Evolutionary conservation across 1,140 invertebrate genomes (phyloP), one percentile per base, ranked within the genome.

Genomic region (Drosophila lacertosa): DNA sequence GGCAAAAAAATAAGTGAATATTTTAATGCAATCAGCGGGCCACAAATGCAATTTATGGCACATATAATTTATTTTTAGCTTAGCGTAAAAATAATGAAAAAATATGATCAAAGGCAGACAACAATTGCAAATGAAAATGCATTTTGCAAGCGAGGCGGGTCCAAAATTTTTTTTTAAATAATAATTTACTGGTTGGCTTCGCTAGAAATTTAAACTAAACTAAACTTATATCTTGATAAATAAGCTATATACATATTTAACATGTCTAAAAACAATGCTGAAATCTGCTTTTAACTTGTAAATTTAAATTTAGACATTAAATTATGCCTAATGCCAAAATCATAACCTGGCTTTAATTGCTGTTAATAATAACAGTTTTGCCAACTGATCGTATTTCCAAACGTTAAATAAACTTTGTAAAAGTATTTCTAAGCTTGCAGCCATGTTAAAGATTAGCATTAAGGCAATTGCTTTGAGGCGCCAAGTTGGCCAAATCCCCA

Each of bases 21-120:
- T 45, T 45, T 62, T 29, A 53, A 68, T 68, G 57, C 57, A 78
- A 72, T 83, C 79, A 72, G 69, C 66, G 4, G 57, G 47, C 66
- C 65, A 55, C 80, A 68, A 79, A 40, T 55, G 66, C 50, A 69
- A 69, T 69, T 69, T 69, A 69, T 55, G 50, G 40, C 50, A 50
- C 16, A 48, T 48, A 55, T 22, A 40, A 39, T 39, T 54, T 39
- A 63, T 63, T 54, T 63, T 51, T 35, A 20, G 57, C 4, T 44
- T 33, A 35, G 20, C 35, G 47, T 20, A 20, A 24, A 67, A 42
- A 26, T n/a, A 37, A 48, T 37, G 18, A 42, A 48, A 22, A 16
- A 58, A 55, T n/a, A 57, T 44, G 29, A 29, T 18, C 62, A 47
- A 40, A 48, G 10, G 26, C 11, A 48, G 35, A 18, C 4, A 9